Conservation (phyloP, 2,113 vertebrate species). For the Trematomus loennbergii region DNA sequence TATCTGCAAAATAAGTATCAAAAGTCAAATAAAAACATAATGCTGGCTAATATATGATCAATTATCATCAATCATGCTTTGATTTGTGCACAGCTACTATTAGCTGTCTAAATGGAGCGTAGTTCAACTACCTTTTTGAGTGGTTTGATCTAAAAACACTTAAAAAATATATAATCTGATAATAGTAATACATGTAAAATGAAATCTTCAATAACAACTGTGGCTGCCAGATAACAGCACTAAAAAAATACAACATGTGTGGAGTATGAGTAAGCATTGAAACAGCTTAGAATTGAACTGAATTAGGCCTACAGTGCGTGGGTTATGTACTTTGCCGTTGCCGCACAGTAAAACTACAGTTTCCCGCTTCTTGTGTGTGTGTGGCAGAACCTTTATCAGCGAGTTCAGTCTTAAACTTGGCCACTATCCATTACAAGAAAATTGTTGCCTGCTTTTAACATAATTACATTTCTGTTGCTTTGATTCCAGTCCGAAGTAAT, state of each 20-base stretch:
- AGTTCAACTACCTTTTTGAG: too few relatives aligned
- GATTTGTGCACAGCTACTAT: neutral
- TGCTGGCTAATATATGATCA: neutral
- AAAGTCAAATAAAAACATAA: too few relatives aligned
- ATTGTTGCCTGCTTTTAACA: constrained; percentile 77
- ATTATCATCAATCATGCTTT: neutral
- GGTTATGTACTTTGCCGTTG: neutral
- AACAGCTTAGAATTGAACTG: neutral
- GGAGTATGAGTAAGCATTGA: neutral
- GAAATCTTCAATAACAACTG: neutral
- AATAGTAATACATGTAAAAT: neutral
- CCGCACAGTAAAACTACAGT: neutral
- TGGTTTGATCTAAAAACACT: neutral
- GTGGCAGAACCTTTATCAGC: constrained; percentile 60
- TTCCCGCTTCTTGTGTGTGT: constrained; percentile 31
- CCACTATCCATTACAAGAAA: constrained; percentile 69
- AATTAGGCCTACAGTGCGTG: neutral
- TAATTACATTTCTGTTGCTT: constrained; percentile 81
- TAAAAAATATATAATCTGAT: neutral
- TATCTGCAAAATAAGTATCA: neutral
- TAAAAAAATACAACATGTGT: neutral
- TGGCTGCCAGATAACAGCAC: neutral
- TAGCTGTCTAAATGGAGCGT: neutral
- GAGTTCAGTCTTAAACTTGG: constrained; percentile 62
- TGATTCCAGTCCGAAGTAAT: constrained; percentile 81